These are phyloP conservation scores for Pantherophis guttatus DNA, from an alignment of 2,113 vertebrate species.

Conservation along the genomic window DNA sequence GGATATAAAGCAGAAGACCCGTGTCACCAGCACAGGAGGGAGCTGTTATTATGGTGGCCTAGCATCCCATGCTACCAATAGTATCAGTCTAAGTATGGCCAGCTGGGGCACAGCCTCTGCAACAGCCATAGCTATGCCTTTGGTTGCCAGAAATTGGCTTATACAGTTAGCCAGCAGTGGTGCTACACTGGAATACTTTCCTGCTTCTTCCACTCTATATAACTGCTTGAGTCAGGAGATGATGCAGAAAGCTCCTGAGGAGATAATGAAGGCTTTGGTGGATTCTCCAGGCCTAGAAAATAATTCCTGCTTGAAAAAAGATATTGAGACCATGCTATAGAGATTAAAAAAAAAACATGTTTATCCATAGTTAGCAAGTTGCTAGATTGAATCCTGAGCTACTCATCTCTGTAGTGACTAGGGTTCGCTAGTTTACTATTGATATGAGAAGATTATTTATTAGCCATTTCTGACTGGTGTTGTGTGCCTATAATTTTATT, in stretches of 20 bases:
- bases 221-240: constrained; percentile 70
- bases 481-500: neutral
- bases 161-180: neutral
- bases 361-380: neutral
- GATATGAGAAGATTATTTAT: neutral
- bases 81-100: constrained; percentile 69
- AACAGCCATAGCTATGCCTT: constrained; percentile 72
- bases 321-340: constrained; percentile 60
- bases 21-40: constrained; percentile 83
- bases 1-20: constrained; percentile 87
- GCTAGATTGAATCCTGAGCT: neutral
- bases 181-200: constrained; percentile 68
- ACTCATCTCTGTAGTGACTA: neutral
- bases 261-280: neutral
- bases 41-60: constrained; percentile 80
- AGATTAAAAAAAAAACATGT: fast-evolving
- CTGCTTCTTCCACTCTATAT: constrained; percentile 73
- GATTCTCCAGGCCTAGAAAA: neutral
- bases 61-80: constrained; percentile 85
- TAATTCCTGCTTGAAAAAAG: neutral
- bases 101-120: constrained; percentile 53
- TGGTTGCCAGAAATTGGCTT: constrained; percentile 69
- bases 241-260: neutral
- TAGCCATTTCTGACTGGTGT: neutral
- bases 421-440: neutral